A percentile compares a stretch with the other conserved stretches of the same genome.
Conservation (phyloP, 2,113 vertebrate species). For the Antidorcas marsupialis region DNA sequence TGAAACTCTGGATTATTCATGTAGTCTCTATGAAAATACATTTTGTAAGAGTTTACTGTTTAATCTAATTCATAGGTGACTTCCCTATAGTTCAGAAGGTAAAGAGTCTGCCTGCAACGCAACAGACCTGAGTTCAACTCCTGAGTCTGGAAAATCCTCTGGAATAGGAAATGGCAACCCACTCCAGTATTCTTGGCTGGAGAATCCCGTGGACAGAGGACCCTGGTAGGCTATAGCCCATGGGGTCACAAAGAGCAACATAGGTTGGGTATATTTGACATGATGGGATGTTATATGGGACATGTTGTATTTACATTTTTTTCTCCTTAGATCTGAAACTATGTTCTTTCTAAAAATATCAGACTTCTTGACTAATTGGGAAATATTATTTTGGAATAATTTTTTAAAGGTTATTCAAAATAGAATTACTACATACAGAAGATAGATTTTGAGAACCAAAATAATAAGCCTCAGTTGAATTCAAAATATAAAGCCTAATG, state of each 20-base stretch:
- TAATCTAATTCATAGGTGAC: not conserved
- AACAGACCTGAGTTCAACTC: not conserved
- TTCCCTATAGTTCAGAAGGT: not conserved
- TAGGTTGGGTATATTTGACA: not conserved
- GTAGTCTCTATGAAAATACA: not conserved
- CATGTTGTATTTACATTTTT: not conserved
- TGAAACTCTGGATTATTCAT: not conserved
- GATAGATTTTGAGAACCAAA: not conserved
- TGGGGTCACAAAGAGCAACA: not conserved
- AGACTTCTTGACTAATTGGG: not conserved
- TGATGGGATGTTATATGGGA: not conserved
- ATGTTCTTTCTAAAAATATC: not conserved
- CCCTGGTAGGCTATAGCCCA: not conserved
- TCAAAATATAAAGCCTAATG: not conserved
- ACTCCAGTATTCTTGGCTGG: not conserved
- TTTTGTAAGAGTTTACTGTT: not conserved
- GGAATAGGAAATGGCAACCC: not conserved
- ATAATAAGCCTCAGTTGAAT: not conserved
- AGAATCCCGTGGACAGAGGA: not conserved
- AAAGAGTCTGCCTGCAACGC: rapidly evolving
- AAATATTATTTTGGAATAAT: not conserved
- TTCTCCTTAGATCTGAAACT: not conserved
- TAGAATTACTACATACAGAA: not conserved
- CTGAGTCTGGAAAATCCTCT: not conserved
- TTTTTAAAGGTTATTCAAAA: not conserved